phyloP scores from a whole-genome alignment of 2,888 invertebrate species.

The Macrophya alboannulata region DNA sequence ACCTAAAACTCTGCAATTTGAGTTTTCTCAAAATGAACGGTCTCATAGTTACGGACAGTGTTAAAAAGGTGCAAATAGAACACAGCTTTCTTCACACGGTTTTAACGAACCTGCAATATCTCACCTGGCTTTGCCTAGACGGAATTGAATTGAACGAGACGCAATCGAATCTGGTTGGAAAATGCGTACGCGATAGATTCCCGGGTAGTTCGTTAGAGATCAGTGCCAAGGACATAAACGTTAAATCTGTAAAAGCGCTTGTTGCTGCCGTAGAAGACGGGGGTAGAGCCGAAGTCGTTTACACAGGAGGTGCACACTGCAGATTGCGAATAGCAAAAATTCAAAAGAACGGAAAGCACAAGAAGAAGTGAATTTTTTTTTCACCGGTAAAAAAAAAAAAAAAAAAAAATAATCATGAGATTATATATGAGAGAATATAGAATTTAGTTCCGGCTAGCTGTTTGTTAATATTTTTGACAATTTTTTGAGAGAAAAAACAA shows the following conservation, averaged over 20 bases:
- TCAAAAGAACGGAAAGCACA: conserved; percentile 71
- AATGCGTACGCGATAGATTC: conserved; percentile 77
- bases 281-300: conserved; percentile 76
- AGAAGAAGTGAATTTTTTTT: conserved; percentile 68
- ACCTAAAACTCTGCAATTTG: conserved; percentile 76
- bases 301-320: conserved; percentile 76
- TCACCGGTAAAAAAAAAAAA: neutral
- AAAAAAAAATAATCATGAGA: neutral
- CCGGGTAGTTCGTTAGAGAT: conserved; percentile 76
- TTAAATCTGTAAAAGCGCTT: conserved; percentile 76
- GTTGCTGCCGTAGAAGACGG: conserved; percentile 77
- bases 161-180: conserved; percentile 76
- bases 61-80: conserved; percentile 76
- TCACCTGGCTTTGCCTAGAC: conserved; percentile 78
- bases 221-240: conserved; percentile 77
- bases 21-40: conserved; percentile 78
- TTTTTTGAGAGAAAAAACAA: neutral
- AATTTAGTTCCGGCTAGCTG: neutral
- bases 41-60: conserved; percentile 76
- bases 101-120: conserved; percentile 74
- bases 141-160: conserved; percentile 75
- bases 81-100: conserved; percentile 77
- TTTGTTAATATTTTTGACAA: neutral
- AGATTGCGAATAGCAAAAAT: conserved; percentile 73
- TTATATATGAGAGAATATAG: neutral